Conservation (phyloP, 1,140 invertebrate genomes). For the Coenobita brevimanus region DNA sequence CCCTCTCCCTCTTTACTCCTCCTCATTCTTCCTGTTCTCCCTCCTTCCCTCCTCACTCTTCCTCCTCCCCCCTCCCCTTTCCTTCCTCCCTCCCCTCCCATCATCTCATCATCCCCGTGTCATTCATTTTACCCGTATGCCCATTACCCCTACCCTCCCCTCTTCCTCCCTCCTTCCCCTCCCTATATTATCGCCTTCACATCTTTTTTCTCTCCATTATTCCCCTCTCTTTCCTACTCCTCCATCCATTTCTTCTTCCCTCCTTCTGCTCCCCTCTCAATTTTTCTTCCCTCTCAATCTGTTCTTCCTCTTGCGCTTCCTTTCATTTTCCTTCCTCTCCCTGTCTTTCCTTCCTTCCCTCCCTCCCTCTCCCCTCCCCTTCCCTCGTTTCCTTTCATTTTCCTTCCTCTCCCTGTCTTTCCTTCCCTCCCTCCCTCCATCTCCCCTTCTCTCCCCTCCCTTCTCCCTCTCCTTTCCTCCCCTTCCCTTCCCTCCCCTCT, state of each 20-base stretch:
- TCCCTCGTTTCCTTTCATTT: background rate
- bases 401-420: background rate
- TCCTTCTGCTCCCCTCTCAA: too few species aligned
- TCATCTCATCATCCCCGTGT: background rate
- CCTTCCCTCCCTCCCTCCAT: background rate
- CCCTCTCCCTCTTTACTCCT: background rate
- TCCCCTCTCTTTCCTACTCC: background rate
- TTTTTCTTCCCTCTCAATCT: too few species aligned
- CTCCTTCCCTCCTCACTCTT: too few species aligned
- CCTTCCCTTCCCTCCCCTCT: conserved; percentile 1
- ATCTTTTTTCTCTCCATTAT: too few species aligned
- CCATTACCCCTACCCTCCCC: background rate
- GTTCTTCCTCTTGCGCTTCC: too few species aligned
- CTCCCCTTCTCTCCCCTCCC: background rate
- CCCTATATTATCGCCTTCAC: too few species aligned
- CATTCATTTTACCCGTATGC: background rate
- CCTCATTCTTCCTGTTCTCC: background rate
- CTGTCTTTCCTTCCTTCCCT: too few species aligned
- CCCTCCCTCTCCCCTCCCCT: background rate
- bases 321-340: too few species aligned
- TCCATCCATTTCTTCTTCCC: background rate
- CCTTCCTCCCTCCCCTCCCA: background rate
- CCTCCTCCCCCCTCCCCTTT: background rate
- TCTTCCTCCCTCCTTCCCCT: background rate
- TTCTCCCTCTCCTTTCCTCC: too few species aligned